Evolutionary conservation across 2,113 vertebrate species (phyloP).

Genomic region (Asarcornis scutulata): DNA sequence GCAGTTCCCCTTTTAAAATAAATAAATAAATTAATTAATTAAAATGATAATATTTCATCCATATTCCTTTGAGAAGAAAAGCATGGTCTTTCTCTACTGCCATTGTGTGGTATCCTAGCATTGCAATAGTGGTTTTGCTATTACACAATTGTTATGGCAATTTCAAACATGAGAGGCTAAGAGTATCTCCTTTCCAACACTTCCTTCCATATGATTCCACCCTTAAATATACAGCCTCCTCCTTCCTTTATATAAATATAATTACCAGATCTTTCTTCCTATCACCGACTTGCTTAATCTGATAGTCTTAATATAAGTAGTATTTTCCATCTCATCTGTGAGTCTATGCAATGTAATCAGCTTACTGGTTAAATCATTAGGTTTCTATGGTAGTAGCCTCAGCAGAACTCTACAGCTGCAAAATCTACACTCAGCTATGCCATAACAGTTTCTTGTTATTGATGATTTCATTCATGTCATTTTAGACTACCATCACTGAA

Average conservation of each 20-base stretch:
- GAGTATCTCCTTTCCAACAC: background rate
- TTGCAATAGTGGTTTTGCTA: background rate
- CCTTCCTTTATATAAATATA: background rate
- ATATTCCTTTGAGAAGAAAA: background rate
- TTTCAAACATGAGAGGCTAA: background rate
- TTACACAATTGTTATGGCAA: background rate
- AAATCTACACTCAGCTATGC: background rate
- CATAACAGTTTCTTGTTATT: background rate
- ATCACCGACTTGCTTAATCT: background rate
- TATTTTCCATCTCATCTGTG: background rate
- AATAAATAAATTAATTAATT: background rate
- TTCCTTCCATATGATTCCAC: background rate
- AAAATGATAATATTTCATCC: background rate
- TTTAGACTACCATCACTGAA: background rate
- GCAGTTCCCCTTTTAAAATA: background rate
- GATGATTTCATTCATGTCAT: background rate
- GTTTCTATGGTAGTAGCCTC: background rate
- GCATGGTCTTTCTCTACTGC: background rate
- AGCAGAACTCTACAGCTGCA: background rate
- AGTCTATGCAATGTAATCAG: background rate
- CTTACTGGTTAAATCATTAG: background rate
- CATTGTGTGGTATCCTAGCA: background rate
- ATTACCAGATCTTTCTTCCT: background rate
- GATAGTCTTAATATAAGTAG: background rate
- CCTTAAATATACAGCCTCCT: background rate